A percentile compares a stretch with the other conserved stretches of the same genome.
Evolutionary conservation across 2,888 invertebrate genomes (phyloP).

Genomic region (Xanthorhoe designata): DNA sequence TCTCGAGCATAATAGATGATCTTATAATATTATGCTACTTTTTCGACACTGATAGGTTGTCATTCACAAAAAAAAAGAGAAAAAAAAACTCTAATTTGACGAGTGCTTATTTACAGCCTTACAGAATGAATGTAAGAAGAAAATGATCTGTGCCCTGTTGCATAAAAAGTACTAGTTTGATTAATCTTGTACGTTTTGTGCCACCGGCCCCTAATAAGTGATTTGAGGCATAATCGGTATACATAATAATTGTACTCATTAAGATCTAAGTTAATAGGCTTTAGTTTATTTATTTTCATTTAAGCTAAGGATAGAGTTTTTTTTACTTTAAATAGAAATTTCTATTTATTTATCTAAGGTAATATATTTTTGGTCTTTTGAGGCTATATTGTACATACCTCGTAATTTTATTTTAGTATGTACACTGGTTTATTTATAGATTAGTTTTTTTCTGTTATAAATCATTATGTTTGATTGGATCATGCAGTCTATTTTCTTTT

Average conservation of each 20-base stretch:
- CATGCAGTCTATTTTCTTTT: conserved; percentile 53
- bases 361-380: conserved; percentile 67
- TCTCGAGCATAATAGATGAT: no score
- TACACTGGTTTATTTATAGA: conserved; percentile 51
- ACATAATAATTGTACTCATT: conserved; percentile 82
- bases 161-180: conserved; percentile 12
- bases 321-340: conserved; percentile 58
- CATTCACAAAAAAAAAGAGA: neutral
- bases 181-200: conserved; percentile 4
- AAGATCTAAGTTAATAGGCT: conserved; percentile 72
- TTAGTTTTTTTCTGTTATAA: conserved; percentile 46
- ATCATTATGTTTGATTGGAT: conserved; percentile 50
- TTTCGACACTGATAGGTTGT: neutral
- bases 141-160: conserved; percentile 4
- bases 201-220: conserved; percentile 39
- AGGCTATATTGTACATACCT: conserved; percentile 83
- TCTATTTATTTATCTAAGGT: conserved; percentile 74
- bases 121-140: conserved; percentile 42
- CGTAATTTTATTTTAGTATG: conserved; percentile 62
- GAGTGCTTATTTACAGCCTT: conserved; percentile 44
- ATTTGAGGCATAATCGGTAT: conserved; percentile 73
- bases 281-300: conserved; percentile 75
- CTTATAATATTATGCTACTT: no score
- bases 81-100: conserved; percentile 19
- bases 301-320: conserved; percentile 38